Percentiles rank a stretch among this genome's conserved stretches.
Conservation (phyloP, 92 coral and sea anemone species). For the Epizoanthus ramosus region DNA sequence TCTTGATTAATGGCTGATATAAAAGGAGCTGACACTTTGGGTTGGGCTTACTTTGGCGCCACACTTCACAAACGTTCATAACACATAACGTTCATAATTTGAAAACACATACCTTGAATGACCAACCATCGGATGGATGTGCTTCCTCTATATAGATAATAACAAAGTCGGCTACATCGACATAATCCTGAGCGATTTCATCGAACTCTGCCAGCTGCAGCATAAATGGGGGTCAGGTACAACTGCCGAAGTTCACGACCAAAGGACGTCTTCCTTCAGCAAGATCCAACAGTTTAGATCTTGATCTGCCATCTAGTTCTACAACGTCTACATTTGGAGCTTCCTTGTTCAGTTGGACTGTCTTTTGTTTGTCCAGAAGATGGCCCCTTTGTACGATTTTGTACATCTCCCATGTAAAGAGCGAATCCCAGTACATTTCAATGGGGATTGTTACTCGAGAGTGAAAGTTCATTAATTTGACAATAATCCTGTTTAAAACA, state of each 20-base stretch:
- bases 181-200: constrained; percentile 67
- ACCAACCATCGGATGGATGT: constrained; percentile 91
- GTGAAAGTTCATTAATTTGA: no score
- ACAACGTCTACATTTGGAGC: constrained; percentile 80
- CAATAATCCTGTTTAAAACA: no score
- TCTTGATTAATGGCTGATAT: no score
- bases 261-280: constrained; percentile 73
- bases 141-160: constrained; percentile 87
- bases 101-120: constrained; percentile 64
- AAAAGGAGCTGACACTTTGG: no score
- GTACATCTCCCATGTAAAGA: constrained; percentile 90
- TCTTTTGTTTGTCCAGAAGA: constrained; percentile 65
- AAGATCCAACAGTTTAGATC: constrained; percentile 69
- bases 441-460: no score
- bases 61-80: no score
- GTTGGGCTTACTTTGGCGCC: no score
- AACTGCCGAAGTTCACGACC: constrained; percentile 87
- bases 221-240: constrained; percentile 89
- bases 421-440: constrained; percentile 74
- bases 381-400: constrained; percentile 64
- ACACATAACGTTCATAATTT: no score
- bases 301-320: constrained; percentile 69
- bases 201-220: constrained; percentile 66
- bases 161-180: constrained; percentile 75
- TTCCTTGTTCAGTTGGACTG: constrained; percentile 50